Evolutionary conservation across 1,140 invertebrate species (phyloP), one percentile per base, ranked within the genome.

Genomic region (Sinonovacula constricta): DNA sequence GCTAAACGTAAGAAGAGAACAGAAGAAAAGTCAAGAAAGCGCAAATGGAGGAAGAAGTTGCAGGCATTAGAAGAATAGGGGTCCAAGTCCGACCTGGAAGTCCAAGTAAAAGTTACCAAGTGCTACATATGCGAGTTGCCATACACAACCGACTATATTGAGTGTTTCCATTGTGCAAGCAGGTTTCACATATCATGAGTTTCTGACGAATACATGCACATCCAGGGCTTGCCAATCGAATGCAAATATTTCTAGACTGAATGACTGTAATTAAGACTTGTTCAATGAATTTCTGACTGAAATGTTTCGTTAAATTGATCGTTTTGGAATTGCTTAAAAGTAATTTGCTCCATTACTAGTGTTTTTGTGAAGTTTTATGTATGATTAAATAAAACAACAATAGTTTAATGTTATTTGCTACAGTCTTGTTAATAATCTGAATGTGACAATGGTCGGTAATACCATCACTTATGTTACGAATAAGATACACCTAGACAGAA

Each of bases 101-200:
- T 36, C 22, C 60, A 33, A 15, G 31, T 63, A 4, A 1, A 63
- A 10, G 1, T 33, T 4, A 33, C 10, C 3, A 63, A 36, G 24
- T 63, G 60, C 33, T 63, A 63, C 22, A 33, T 18, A 34, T 63
- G 60, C 33, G 60, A 63, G 22, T 3, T 24, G 33, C 4, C 10
- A 33, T 24, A 10, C 7, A 22, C 60, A 36, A 63, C 60, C 18
- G 26, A 30, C n/a, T 63, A 33, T 33, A 63, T 63, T n/a, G 28
- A 63, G n/a, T 63, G 60, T n/a, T 10, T 1, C 30, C 31, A 33
- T 22, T 34, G 60, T 36, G 4, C 33, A 4, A 33, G 60, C 22
- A 33, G n/a, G n/a, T 63, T 63, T 22, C 28, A 63, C 22, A 12
- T 63, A 7, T 33, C 60, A 7, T 63, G 60, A 24, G 30, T 63